phyloP scores from a whole-genome alignment of 37 sponge, comb jelly and placozoan genomes.

The Eunapius fragilis region DNA sequence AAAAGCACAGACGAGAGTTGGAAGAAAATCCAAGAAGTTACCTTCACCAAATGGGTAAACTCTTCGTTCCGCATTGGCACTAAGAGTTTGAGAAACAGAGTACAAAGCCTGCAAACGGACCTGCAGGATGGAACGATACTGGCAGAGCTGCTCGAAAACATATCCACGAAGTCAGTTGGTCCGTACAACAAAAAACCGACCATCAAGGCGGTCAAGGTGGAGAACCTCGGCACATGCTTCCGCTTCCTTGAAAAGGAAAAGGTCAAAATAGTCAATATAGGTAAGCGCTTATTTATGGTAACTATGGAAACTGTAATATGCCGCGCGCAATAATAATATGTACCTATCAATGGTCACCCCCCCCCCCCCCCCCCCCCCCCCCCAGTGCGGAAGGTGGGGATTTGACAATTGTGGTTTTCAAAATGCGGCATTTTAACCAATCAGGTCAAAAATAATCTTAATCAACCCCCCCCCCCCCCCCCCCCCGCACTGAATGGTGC shows the following conservation, averaged over 20 bases:
- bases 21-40: slow-evolving; percentile 86
- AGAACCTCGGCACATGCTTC: slow-evolving; percentile 76
- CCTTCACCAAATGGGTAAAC: slow-evolving; percentile 96
- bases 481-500: too few species aligned
- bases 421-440: too few species aligned
- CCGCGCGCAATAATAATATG: too few species aligned
- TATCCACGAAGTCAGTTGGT: slow-evolving; percentile 34
- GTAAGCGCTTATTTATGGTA: slow-evolving; percentile 3
- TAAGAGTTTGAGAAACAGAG: slow-evolving; percentile 39
- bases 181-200: slow-evolving; percentile 59
- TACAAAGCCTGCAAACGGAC: slow-evolving; percentile 74
- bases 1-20: slow-evolving; percentile 69
- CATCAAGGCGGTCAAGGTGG: slow-evolving; percentile 66
- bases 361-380: too few species aligned
- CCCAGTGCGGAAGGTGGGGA: too few species aligned
- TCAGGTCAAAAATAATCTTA: too few species aligned
- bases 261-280: slow-evolving; percentile 89
- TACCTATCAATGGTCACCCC: too few species aligned
- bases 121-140: slow-evolving; percentile 87
- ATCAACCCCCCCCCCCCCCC: too few species aligned
- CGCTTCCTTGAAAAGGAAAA: slow-evolving; percentile 67
- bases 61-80: slow-evolving; percentile 62
- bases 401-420: too few species aligned
- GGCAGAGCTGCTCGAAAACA: slow-evolving; percentile 80
- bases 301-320: too few species aligned